These are phyloP conservation scores for Crocallis elinguaria DNA, from an alignment of 2,888 invertebrate genomes.

Conservation along the genomic window DNA sequence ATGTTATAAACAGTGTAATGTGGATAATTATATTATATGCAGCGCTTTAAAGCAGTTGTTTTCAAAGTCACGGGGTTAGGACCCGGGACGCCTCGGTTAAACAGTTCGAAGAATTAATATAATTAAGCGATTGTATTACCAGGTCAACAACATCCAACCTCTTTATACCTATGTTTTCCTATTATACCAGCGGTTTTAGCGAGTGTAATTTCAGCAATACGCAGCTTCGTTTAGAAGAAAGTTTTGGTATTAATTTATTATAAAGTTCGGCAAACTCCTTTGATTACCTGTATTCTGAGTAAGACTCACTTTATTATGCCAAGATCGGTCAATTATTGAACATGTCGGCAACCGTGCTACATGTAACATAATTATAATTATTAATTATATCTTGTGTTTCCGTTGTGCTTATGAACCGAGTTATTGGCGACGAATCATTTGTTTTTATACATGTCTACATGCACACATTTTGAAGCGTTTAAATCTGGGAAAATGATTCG, in stretches of 20 bases:
- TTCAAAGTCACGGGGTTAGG: slow-evolving; percentile 59
- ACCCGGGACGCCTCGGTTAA: slow-evolving; percentile 44
- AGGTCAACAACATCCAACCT: slow-evolving; percentile 46
- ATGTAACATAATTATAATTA: no score
- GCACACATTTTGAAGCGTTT: background rate
- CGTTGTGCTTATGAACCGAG: no score
- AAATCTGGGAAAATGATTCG: no score
- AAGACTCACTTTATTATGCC: no score
- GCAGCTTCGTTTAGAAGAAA: background rate
- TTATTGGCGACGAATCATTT: no score
- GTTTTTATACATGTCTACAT: no score
- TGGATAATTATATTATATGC: slow-evolving; percentile 1
- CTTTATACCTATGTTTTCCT: slow-evolving; percentile 51
- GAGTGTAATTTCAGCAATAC: background rate
- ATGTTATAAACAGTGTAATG: background rate
- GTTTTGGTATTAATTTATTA: no score
- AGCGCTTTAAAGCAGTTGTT: slow-evolving; percentile 40
- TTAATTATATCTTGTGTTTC: no score
- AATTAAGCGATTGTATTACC: slow-evolving; percentile 46
- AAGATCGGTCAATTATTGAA: no score
- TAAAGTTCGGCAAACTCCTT: no score
- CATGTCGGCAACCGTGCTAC: no score
- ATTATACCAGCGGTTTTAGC: slow-evolving; percentile 33
- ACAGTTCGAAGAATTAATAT: slow-evolving; percentile 47
- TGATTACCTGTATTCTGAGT: no score